These are phyloP conservation scores for Neostethus bicornis DNA, from an alignment of 2,797 vertebrate species.

Conservation along the genomic window DNA sequence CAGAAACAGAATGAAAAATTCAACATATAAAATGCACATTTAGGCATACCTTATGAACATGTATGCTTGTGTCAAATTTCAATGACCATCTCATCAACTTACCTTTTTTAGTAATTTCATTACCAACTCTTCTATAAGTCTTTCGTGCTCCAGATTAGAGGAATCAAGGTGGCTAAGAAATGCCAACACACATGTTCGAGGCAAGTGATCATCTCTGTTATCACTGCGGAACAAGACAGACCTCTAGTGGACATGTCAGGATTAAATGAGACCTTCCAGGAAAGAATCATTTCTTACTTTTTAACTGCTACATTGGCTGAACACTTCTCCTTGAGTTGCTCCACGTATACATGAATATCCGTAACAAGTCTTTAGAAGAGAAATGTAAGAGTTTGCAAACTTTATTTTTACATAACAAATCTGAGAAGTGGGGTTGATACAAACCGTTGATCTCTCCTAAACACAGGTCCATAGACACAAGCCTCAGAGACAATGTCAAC, in stretches of 20 bases:
- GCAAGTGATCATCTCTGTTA: conserved; percentile 88
- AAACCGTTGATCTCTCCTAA: conserved; percentile 92
- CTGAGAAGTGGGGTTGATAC: neutral
- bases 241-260: conserved; percentile 45
- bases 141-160: conserved; percentile 79
- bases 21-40: no score
- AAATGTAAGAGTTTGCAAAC: neutral
- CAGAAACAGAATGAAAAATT: no score
- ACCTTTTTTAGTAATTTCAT: conserved; percentile 89
- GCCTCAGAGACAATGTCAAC: conserved; percentile 86
- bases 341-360: conserved; percentile 89
- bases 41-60: no score
- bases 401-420: neutral
- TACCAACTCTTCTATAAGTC: conserved; percentile 85
- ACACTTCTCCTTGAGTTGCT: conserved; percentile 85
- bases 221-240: conserved; percentile 77
- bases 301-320: conserved; percentile 82
- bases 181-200: conserved; percentile 86
- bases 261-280: neutral
- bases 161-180: conserved; percentile 87
- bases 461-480: conserved; percentile 90
- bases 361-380: conserved; percentile 83
- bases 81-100: neutral
- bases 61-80: no score
- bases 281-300: conserved; percentile 69